Evolutionary conservation across 2,888 invertebrate genomes (phyloP).

Genomic region (Drosophila histrio): DNA sequence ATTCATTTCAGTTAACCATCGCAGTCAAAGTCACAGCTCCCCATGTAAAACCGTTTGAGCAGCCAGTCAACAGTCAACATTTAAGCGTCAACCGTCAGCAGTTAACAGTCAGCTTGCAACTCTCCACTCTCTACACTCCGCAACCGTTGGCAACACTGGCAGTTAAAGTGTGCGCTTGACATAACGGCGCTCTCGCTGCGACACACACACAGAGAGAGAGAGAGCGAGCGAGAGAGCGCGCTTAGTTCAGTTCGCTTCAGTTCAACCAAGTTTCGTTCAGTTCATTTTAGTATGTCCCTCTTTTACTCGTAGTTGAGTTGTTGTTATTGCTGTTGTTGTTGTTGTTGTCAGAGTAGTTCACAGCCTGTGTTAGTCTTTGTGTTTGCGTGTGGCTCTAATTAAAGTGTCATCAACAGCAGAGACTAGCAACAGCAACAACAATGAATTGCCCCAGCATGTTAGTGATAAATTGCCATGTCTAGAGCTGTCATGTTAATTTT

Average conservation of each 20-base stretch:
- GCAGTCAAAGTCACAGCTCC: constrained; percentile 21
- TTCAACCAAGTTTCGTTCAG: constrained; percentile 4
- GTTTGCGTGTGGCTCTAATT: constrained; percentile 79
- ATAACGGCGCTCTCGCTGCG: constrained; percentile 27
- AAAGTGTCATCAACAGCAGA: constrained; percentile 76
- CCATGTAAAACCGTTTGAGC: constrained; percentile 25
- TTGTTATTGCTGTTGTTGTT: neutral
- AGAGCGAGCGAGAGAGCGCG: constrained; percentile 3
- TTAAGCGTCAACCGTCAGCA: constrained; percentile 12
- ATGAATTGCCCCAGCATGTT: constrained; percentile 66
- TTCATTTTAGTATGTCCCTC: neutral
- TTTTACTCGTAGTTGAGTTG: neutral
- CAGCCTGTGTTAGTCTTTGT: constrained; percentile 47
- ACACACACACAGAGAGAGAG: neutral
- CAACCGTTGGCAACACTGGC: constrained; percentile 49
- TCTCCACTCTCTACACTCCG: constrained; percentile 2
- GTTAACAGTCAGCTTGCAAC: constrained; percentile 12
- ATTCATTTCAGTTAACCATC: constrained; percentile 70
- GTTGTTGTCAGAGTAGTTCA: constrained; percentile 14
- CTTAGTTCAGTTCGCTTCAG: constrained; percentile 16
- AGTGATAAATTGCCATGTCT: constrained; percentile 80
- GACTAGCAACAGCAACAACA: constrained; percentile 32
- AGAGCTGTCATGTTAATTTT: constrained; percentile 79
- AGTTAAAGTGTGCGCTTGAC: constrained; percentile 72
- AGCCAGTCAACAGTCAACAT: constrained; percentile 30